Evolutionary conservation across 2,113 vertebrate species (phyloP).

Genomic region (Protobothrops flavoviridis): DNA sequence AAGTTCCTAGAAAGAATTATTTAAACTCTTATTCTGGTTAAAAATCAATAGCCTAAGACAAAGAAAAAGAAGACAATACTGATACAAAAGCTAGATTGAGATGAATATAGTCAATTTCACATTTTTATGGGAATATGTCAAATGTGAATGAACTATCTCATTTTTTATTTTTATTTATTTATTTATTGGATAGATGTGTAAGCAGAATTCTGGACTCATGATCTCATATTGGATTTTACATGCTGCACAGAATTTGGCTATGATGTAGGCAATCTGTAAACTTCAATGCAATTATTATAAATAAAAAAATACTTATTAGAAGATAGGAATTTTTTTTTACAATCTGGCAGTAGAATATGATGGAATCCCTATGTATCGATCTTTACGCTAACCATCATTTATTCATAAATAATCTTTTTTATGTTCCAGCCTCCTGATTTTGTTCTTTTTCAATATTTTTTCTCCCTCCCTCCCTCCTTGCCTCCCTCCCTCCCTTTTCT

Average conservation of each 20-base stretch:
- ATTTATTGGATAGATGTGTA: not conserved
- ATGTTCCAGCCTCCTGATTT: not conserved
- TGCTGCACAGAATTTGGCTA: not conserved
- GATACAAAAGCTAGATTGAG: not conserved
- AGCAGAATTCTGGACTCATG: not conserved
- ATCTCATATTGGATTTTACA: not conserved
- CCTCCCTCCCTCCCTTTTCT: not conserved
- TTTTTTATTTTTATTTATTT: not conserved
- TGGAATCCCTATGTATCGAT: not conserved
- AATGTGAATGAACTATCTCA: not conserved
- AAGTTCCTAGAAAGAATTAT: not conserved
- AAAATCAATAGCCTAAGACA: not conserved
- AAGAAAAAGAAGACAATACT: not conserved
- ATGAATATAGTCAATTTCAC: not conserved
- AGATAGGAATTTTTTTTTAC: not conserved
- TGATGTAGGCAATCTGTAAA: not conserved
- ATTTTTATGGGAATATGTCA: not conserved
- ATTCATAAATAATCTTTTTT: not conserved
- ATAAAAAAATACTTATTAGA: not conserved
- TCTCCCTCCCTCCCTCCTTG: not conserved
- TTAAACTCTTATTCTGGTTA: not conserved
- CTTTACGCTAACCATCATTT: not conserved
- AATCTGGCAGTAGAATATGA: not conserved
- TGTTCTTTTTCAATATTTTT: not conserved
- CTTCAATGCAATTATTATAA: not conserved